Evolutionary conservation across 2,113 vertebrate species (phyloP), one percentile per base, ranked within the genome.

Genomic region (Peromyscus leucopus): DNA sequence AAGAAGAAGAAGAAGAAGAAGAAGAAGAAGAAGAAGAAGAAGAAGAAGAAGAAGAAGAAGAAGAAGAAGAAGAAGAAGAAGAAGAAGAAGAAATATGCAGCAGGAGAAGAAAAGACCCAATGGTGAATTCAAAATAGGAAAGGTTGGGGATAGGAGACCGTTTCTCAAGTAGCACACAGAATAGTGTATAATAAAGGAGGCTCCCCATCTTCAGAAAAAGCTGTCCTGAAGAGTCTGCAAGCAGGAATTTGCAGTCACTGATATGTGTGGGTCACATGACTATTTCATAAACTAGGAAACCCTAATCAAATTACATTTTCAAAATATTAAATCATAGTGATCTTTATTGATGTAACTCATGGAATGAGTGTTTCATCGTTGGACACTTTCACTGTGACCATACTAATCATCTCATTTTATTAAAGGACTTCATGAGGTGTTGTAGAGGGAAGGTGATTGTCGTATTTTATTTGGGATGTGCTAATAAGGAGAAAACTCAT

Each of bases 71-170:
- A 57, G 65, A 67, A 12, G 65, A 13, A 63, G 21, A 63, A 24
- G 22, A 26, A 26, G 22, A 63, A 36, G 33, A 17, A 36, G 33
- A 36, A 61, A 51, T 51, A 10, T 51, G 59, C 16, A 61, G 17
- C 16, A 61, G 59, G 2, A 61, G 59, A 19, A 61, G 46, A 88
- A 76, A 26, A n/a, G n/a, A 16, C 1, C 0, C 4, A 36, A 28
- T 93, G 11, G 7, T 55, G 3, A 89, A 89, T 36, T 91, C 2
- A 28, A 89, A 85, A 39, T 31, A 61, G 19, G 1, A 63, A 75
- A 33, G 13, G 31, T 6, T 31, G 3, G 33, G 9, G 2, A n/a
- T 4, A 42, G 5, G 26, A 51, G 7, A 1, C 59, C 17, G 10
- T 59, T 51, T 26, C 21, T 1, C 39, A 19, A 55, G 72, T 5